Percentiles rank a stretch among this genome's conserved stretches.
Conservation (phyloP, 1,140 invertebrate genomes). For the Mesaphorura yosii region DNA sequence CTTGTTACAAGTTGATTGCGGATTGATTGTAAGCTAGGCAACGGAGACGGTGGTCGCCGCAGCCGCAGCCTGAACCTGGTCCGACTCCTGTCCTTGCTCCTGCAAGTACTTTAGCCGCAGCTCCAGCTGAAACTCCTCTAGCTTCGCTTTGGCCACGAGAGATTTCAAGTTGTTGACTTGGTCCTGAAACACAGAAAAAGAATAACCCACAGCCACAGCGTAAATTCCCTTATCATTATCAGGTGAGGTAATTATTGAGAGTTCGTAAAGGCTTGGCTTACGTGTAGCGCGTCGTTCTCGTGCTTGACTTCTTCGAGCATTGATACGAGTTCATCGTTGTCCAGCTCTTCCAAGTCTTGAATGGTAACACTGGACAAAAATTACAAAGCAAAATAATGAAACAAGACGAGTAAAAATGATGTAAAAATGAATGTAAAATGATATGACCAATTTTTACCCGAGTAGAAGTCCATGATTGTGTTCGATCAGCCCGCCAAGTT, state of each 20-base stretch:
- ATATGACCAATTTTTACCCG: too few relatives aligned
- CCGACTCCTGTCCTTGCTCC: too few relatives aligned
- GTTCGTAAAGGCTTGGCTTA: constrained; percentile 7
- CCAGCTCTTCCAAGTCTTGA: constrained; percentile 14
- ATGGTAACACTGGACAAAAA: constrained; percentile 5
- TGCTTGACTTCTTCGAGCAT: constrained; percentile 20
- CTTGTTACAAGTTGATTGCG: too few relatives aligned
- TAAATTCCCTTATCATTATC: too few relatives aligned
- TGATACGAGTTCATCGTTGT: constrained; percentile 17
- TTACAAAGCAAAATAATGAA: neutral
- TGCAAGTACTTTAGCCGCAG: constrained; percentile 27
- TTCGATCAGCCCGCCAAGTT: too few relatives aligned
- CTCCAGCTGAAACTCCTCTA: constrained; percentile 27
- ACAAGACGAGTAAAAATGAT: neutral
- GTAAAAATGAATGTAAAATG: too few relatives aligned
- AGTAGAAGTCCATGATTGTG: too few relatives aligned
- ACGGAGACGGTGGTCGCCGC: too few relatives aligned
- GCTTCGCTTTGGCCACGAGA: constrained; percentile 19
- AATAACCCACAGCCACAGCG: neutral
- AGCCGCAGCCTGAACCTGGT: too few relatives aligned
- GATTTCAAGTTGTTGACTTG: constrained; percentile 19
- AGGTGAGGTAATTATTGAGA: neutral
- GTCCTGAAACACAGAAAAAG: constrained; percentile 22
- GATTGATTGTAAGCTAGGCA: too few relatives aligned
- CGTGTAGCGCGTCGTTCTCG: constrained; percentile 26